A percentile compares a stretch with the other conserved stretches of the same genome.
Conservation (phyloP, 2,888 invertebrate species). For the Caprella mutica region DNA sequence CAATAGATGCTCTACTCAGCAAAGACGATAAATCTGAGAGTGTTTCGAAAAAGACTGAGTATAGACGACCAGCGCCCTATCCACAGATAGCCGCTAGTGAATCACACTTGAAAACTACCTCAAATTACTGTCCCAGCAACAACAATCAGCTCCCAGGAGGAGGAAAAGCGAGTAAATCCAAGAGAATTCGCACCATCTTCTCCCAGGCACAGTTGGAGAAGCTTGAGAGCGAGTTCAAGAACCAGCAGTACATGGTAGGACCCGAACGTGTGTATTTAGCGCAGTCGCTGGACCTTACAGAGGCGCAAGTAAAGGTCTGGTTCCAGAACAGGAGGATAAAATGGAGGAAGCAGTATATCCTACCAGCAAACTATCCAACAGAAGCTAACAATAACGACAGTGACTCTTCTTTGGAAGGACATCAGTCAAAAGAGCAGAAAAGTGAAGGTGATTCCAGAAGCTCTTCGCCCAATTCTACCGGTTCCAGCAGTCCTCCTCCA, state of each 20-base stretch:
- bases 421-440: too few relatives aligned
- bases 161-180: conserved; percentile 39
- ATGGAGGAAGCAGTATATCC: conserved; percentile 88
- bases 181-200: conserved; percentile 88
- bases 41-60: conserved; percentile 6
- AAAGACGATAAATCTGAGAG: conserved; percentile 15
- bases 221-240: conserved; percentile 84
- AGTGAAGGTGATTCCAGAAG: too few relatives aligned
- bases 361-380: too few relatives aligned
- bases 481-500: too few relatives aligned
- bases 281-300: conserved; percentile 70
- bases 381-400: too few relatives aligned
- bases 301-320: conserved; percentile 60
- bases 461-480: too few relatives aligned
- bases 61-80: conserved; percentile 22
- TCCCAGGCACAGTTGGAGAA: conserved; percentile 90
- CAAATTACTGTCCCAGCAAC: too few relatives aligned
- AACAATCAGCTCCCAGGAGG: too few relatives aligned
- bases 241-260: conserved; percentile 97
- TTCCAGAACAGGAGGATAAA: conserved; percentile 88
- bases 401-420: too few relatives aligned
- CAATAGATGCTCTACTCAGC: conserved; percentile 34
- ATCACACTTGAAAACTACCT: too few relatives aligned
- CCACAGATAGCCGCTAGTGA: conserved; percentile 11
- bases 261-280: conserved; percentile 87